These are phyloP conservation scores for Cantharis rufa DNA, from an alignment of 2,888 invertebrate species.

Conservation along the genomic window DNA sequence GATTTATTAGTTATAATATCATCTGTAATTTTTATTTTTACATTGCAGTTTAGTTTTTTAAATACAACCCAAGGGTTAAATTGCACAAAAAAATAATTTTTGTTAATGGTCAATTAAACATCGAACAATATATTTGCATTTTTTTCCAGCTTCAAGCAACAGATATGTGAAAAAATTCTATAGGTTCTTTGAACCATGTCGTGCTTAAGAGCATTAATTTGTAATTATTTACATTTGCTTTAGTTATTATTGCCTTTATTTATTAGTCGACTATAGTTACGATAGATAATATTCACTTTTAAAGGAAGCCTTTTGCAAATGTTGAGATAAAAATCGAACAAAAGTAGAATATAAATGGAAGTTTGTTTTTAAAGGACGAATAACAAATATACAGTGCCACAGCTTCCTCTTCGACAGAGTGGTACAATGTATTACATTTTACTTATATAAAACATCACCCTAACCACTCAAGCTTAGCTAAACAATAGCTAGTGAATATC, in stretches of 20 bases:
- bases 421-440: constrained; percentile 6
- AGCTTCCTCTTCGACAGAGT: not conserved
- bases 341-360: not conserved
- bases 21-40: not conserved
- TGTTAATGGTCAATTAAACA: not conserved
- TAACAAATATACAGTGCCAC: not conserved
- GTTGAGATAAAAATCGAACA: not conserved
- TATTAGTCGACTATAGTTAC: not conserved
- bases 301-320: not conserved
- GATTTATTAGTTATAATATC: not conserved
- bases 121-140: not conserved
- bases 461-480: constrained; percentile 17
- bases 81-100: not conserved
- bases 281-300: not conserved
- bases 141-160: not conserved
- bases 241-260: not conserved
- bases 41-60: not conserved
- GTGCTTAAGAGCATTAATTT: not conserved
- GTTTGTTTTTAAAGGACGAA: not conserved
- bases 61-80: not conserved
- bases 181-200: not conserved
- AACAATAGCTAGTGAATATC: constrained; percentile 32
- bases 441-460: constrained; percentile 10
- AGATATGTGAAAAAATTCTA: not conserved
- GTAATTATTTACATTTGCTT: not conserved